Percentiles rank a stretch among this genome's conserved stretches.
These are phyloP conservation scores for Caenorhabditis elegans DNA, from an alignment of 1,140 invertebrate genomes.

Conservation along the genomic window DNA sequence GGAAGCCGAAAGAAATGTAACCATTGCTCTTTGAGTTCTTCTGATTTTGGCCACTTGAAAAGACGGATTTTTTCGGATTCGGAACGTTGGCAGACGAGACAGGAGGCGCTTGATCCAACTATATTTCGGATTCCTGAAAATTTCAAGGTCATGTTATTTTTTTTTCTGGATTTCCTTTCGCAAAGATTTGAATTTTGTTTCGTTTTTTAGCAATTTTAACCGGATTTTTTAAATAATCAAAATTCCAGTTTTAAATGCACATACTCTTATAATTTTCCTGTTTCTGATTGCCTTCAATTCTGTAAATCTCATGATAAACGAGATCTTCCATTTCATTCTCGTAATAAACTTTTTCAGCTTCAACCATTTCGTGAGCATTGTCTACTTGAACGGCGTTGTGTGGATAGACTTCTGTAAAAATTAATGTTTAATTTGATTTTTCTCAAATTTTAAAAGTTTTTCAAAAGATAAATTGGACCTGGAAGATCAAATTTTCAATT, in stretches of 20 bases:
- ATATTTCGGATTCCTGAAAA: neutral
- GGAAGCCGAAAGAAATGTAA: neutral
- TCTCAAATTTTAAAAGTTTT: no score
- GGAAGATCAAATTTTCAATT: no score
- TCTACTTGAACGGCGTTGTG: neutral
- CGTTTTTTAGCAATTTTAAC: neutral
- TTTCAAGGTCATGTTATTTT: no score
- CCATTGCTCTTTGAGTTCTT: neutral
- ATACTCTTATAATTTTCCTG: neutral
- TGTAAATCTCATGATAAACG: neutral
- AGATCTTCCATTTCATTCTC: conserved; percentile 20
- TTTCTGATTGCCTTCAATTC: neutral
- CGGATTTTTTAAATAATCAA: no score
- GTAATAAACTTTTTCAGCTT: conserved; percentile 3
- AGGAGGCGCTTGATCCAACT: neutral
- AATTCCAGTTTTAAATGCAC: no score
- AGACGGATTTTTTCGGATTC: conserved; percentile 1
- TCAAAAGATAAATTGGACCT: no score
- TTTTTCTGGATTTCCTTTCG: no score
- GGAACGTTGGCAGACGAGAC: neutral
- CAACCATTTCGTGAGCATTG: neutral
- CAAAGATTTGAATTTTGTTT: neutral
- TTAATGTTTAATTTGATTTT: neutral
- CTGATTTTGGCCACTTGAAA: neutral
- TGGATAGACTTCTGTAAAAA: neutral